Evolutionary conservation across 1,140 invertebrate genomes (phyloP), one percentile per base, ranked within the genome.

Genomic region (Teleopsis dalmanni): DNA sequence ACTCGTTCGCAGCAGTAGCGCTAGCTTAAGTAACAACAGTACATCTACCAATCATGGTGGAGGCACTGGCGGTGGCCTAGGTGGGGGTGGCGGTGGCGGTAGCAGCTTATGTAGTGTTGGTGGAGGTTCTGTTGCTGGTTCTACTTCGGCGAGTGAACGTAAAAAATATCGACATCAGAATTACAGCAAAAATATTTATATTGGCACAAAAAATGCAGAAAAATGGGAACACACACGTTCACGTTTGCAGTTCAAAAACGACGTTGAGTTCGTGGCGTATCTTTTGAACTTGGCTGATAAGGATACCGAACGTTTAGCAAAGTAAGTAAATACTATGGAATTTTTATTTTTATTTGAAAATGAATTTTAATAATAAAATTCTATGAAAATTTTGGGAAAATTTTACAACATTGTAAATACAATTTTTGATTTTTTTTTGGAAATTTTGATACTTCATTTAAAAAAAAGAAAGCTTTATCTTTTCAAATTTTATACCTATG

Each of bases 201-300:
- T 75, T 16, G 73, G 73, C 40, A 62, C 70, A 27, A 66, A 68
- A 49, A 75, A 75, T 54, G 70, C 73, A 41, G 71, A 72, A 43
- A 71, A 65, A 46, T 75, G 73, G 73, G 70, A 71, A 45, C 61
- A 67, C 43, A 62, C 72, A 51, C 64, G 70, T 48, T 66, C 57
- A 27, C 55, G 62, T 5, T 55, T 70, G 18, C 57, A 67, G 36
- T 73, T 70, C 52, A 71, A 67, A 48, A 72, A 67, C 43, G 72
- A 75, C 43, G 72, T 72, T 31, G 70, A 74, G 51, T 74, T 75
- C 56, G 69, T 73, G 1, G 66, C 62, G 18, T 70, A 72, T 50
- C 55, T 75, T n/a, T 55, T 75, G 10, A 73, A 73, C 53, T 56
- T 74, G 38, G 73, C 73, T 19, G 62, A 74, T 31, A 73, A 73